These are phyloP conservation scores for Sinelater perroti DNA, from an alignment of 2,888 invertebrate genomes.

Conservation along the genomic window DNA sequence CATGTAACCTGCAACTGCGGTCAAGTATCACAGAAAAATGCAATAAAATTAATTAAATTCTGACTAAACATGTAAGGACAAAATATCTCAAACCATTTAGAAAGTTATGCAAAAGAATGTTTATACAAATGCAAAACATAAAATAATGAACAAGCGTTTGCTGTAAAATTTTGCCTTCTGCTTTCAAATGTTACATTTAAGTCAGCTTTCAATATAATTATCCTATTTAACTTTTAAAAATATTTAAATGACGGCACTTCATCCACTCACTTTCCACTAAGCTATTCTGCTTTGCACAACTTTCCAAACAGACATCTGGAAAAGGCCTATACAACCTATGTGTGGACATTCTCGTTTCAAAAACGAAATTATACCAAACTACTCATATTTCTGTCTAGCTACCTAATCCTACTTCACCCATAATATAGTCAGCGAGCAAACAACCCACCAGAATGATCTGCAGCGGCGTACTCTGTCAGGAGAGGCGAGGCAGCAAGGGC, in stretches of 20 bases:
- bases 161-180: too few relatives aligned
- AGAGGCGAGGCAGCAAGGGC: conserved; percentile 83
- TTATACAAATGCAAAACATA: too few relatives aligned
- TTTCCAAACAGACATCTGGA: conserved; percentile 21
- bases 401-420: conserved; percentile 36
- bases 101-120: conserved; percentile 26
- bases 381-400: conserved; percentile 34
- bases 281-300: conserved; percentile 29
- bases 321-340: conserved; percentile 24
- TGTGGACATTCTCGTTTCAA: conserved; percentile 29
- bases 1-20: conserved; percentile 40
- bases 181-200: too few relatives aligned
- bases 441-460: conserved; percentile 97
- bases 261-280: too few relatives aligned
- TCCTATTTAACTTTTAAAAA: too few relatives aligned
- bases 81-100: conserved; percentile 25
- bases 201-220: too few relatives aligned
- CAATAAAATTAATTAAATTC: conserved; percentile 41
- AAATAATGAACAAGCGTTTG: too few relatives aligned
- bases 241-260: too few relatives aligned
- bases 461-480: conserved; percentile 82
- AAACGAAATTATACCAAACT: conserved; percentile 28
- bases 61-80: conserved; percentile 41
- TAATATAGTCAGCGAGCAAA: conserved; percentile 75
- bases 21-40: conserved; percentile 43